Percentiles rank a stretch among this genome's conserved stretches.
These are phyloP conservation scores for Caenorhabditis macrosperma DNA, from an alignment of 2,888 invertebrate genomes.

Conservation along the genomic window DNA sequence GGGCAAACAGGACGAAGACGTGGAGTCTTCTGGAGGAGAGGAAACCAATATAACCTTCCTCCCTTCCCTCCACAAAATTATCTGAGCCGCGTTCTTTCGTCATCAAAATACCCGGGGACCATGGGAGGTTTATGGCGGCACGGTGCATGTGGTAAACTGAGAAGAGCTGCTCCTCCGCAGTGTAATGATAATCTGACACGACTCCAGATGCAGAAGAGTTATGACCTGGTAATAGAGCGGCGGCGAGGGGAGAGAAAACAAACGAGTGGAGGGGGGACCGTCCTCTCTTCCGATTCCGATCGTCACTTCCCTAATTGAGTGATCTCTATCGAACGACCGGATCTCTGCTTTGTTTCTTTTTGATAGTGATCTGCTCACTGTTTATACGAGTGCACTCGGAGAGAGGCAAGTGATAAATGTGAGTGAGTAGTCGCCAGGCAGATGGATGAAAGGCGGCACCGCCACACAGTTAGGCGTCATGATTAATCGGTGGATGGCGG, in stretches of 20 bases:
- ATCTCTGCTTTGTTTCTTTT: conserved; percentile 48
- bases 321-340: conserved; percentile 25
- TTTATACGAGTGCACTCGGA: conserved; percentile 40
- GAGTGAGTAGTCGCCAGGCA: conserved; percentile 40
- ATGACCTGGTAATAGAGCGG: conserved; percentile 36
- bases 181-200: conserved; percentile 57
- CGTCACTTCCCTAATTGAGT: conserved; percentile 46
- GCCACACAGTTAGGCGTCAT: conserved; percentile 57
- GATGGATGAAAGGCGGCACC: conserved; percentile 54
- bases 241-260: conserved; percentile 1
- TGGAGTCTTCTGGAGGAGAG: conserved; percentile 43
- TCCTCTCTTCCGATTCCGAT: conserved; percentile 7
- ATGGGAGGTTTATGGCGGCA: conserved; percentile 43
- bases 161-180: not conserved
- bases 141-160: conserved; percentile 52
- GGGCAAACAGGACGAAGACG: conserved; percentile 51
- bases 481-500: conserved; percentile 55
- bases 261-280: not conserved
- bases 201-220: conserved; percentile 51
- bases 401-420: conserved; percentile 41
- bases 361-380: conserved; percentile 49
- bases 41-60: conserved; percentile 51
- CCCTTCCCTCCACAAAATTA: conserved; percentile 34
- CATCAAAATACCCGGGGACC: not conserved
- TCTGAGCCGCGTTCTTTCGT: conserved; percentile 24